phyloP scores from a whole-genome alignment of 2,113 vertebrate genomes.

The Gnathonemus longibarbis region DNA sequence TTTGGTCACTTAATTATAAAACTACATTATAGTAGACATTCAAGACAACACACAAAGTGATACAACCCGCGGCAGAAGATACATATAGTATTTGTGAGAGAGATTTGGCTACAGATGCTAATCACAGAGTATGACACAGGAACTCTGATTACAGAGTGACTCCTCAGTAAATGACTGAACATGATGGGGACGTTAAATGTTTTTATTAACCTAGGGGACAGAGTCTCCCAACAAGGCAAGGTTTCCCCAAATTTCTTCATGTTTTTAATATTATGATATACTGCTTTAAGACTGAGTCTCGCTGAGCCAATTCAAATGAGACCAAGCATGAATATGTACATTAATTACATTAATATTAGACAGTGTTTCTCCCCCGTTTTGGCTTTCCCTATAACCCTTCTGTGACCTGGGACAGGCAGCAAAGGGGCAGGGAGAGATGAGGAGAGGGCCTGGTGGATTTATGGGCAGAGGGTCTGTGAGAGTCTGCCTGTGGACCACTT shows the following conservation, averaged over 20 bases:
- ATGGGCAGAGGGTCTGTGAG: neutral
- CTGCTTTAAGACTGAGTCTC: too few species aligned
- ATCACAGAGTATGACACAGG: neutral
- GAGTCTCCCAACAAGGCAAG: too few species aligned
- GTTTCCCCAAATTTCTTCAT: too few species aligned
- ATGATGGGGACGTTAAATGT: neutral
- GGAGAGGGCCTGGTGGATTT: neutral
- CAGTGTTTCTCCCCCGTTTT: neutral
- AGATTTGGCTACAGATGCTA: neutral
- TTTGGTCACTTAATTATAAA: too few species aligned
- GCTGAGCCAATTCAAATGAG: too few species aligned
- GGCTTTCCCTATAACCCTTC: neutral
- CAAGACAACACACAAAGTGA: neutral
- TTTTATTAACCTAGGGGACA: too few species aligned
- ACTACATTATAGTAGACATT: neutral
- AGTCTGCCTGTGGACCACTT: neutral
- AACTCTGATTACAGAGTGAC: neutral
- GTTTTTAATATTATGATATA: too few species aligned
- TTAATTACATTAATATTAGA: neutral
- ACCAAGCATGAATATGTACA: neutral
- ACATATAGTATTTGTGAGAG: neutral
- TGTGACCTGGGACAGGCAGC: neutral
- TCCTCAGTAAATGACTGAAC: neutral
- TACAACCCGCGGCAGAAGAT: neutral
- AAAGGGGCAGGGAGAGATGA: neutral